A percentile compares a stretch with the other conserved stretches of the same genome.
These are phyloP conservation scores for Indri indri DNA, from an alignment of 2,113 vertebrate genomes.

Conservation along the genomic window DNA sequence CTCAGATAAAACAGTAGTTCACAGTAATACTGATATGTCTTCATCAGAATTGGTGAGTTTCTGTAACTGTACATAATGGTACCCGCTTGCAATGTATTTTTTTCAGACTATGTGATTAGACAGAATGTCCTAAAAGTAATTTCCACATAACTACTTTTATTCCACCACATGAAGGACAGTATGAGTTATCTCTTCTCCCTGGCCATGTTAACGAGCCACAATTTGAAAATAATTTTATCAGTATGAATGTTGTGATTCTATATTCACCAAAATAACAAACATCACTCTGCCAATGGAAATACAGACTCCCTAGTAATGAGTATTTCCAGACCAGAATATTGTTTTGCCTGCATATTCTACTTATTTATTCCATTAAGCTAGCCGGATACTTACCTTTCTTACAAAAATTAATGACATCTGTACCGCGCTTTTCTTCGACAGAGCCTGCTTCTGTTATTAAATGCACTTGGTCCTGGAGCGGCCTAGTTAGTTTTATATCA, in stretches of 20 bases:
- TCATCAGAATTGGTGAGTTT: neutral
- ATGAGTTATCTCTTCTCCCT: neutral
- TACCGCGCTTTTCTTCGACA: neutral
- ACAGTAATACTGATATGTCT: neutral
- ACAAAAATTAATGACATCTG: slow-evolving; percentile 11
- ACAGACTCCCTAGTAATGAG: neutral
- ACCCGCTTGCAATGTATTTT: neutral
- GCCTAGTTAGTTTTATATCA: neutral
- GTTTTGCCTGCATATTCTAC: neutral
- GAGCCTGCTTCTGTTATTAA: neutral
- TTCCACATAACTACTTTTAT: neutral
- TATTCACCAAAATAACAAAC: neutral
- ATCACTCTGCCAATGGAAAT: neutral
- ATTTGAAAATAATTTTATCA: neutral
- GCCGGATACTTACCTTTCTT: neutral
- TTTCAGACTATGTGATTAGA: neutral
- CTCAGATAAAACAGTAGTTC: neutral
- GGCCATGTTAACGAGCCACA: neutral
- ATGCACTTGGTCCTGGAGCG: neutral
- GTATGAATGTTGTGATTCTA: neutral
- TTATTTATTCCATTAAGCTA: neutral
- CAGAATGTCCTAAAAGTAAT: neutral
- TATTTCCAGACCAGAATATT: neutral
- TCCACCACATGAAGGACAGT: neutral
- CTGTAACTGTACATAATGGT: neutral